Base-by-base conservation (phyloP, 2,888 invertebrate species). In the Cephus runcator region DNA sequence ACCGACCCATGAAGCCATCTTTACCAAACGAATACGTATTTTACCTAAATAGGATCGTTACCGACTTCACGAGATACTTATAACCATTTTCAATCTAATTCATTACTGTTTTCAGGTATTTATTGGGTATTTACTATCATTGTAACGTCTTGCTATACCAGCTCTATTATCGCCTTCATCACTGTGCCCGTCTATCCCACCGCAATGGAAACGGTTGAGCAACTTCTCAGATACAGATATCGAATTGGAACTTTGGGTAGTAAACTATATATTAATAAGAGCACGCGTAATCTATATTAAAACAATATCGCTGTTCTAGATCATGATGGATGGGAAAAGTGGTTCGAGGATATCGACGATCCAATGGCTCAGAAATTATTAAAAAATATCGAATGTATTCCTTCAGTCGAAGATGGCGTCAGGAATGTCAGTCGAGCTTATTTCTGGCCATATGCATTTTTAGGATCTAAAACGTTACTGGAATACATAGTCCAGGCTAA, bases 101-200 rank as follows among this genome's bases (percentile, higher is more conserved):
- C 40, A 2, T 56, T 56, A 56, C 6, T 56, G 40, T 78, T 87
- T 90, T 79, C 82, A 95, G 95, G 95, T 79, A 94, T 95, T 92
- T 97, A 97, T 90, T 97, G 97, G 97, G 89, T 96, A n/a, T 97
- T 96, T 85, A 96, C 96, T 4, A 96, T 96, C 69, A 97, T 97
- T 76, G 95, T 96, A 75, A 96, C 96, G 1, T 95, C 96, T 76
- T 96, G 96, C 87, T 97, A 97, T 87, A 96, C 96, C 1, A 96
- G 96, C 4, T 96, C 96, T 1, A 96, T 97, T 35, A 96, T 97
- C 87, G 96, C 96, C 0, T 97, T 96, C 89, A 96, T 97, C 12
- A 96, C 96, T 0, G 90, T 96, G 75, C 96, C 96, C 0, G 93
- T 95, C 0, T 96, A 94, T 91, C 96, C 96, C 1, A 93, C 94